Evolutionary conservation across 2,888 invertebrate species (phyloP).

Genomic region (Cremastinae sp.): DNA sequence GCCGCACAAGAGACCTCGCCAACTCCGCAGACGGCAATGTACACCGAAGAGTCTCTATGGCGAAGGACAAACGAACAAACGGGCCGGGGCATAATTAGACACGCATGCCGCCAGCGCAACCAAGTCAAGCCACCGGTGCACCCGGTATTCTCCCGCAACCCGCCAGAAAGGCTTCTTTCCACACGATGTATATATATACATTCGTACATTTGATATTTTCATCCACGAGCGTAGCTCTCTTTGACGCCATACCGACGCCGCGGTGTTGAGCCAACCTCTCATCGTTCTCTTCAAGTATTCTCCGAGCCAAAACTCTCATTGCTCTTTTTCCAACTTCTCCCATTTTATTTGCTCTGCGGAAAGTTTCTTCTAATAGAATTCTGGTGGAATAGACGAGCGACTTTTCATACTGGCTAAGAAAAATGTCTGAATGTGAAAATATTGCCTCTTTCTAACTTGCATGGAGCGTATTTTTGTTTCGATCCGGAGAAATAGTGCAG

Average conservation of each 20-base stretch:
- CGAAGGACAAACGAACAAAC: conserved; percentile 71
- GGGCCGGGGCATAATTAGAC: conserved; percentile 72
- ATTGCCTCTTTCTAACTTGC: not conserved
- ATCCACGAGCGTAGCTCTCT: conserved; percentile 45
- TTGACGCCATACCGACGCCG: conserved; percentile 38
- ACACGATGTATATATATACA: conserved; percentile 5
- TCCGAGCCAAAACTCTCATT: conserved; percentile 20
- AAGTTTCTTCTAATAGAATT: not conserved
- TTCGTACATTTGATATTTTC: conserved; percentile 49
- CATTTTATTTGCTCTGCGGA: conserved; percentile 17
- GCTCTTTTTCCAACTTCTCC: conserved; percentile 18
- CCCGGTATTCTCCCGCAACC: conserved; percentile 39
- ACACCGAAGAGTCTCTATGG: conserved; percentile 61
- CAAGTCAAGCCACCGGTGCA: conserved; percentile 64
- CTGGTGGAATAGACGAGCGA: not conserved
- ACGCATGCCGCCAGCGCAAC: conserved; percentile 68
- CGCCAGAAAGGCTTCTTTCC: conserved; percentile 24
- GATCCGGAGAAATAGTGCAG: no score
- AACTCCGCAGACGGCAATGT: conserved; percentile 33
- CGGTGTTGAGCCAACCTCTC: conserved; percentile 22
- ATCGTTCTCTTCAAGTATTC: conserved; percentile 43
- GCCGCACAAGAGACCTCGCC: conserved; percentile 20
- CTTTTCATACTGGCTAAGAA: not conserved
- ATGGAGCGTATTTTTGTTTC: not conserved
- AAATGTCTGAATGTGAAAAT: not conserved